Evolutionary conservation across 2,888 invertebrate genomes (phyloP).

Genomic region (Acheta domesticus): DNA sequence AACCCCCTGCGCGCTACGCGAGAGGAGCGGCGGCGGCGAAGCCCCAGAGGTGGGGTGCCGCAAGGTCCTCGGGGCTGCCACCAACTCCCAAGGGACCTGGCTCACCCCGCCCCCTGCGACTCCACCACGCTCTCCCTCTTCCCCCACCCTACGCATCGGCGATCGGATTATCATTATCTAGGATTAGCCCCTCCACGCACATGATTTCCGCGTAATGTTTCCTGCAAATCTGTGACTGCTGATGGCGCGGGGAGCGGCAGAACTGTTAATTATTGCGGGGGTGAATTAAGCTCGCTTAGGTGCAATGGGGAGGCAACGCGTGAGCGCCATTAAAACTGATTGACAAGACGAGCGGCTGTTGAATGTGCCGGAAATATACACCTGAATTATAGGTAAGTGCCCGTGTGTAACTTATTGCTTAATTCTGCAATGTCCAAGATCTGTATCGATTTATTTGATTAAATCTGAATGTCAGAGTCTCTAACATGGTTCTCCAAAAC

Average conservation of each 20-base stretch:
- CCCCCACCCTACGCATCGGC: not conserved
- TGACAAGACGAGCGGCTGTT: not conserved
- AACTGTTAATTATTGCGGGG: not conserved
- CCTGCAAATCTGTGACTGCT: slow-evolving; percentile 6
- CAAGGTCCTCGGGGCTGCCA: too few species aligned
- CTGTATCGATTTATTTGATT: not conserved
- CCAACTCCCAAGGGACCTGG: too few species aligned
- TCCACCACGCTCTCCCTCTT: too few species aligned
- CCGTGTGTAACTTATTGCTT: too few species aligned
- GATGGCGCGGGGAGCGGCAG: not conserved
- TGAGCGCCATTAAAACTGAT: not conserved
- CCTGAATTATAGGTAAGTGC: too few species aligned
- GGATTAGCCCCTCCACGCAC: not conserved
- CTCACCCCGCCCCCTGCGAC: too few species aligned
- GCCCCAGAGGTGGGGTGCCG: too few species aligned
- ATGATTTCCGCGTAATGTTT: not conserved
- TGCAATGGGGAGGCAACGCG: not conserved
- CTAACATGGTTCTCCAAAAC: not conserved
- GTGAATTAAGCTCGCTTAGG: not conserved
- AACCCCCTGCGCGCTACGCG: too few species aligned
- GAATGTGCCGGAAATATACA: too few species aligned
- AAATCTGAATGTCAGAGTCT: not conserved
- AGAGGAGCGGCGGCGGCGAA: too few species aligned
- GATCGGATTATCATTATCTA: not conserved
- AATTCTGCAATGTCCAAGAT: not conserved